Conservation (phyloP, 2,797 vertebrate species). For the Onychomys leucogaster region DNA sequence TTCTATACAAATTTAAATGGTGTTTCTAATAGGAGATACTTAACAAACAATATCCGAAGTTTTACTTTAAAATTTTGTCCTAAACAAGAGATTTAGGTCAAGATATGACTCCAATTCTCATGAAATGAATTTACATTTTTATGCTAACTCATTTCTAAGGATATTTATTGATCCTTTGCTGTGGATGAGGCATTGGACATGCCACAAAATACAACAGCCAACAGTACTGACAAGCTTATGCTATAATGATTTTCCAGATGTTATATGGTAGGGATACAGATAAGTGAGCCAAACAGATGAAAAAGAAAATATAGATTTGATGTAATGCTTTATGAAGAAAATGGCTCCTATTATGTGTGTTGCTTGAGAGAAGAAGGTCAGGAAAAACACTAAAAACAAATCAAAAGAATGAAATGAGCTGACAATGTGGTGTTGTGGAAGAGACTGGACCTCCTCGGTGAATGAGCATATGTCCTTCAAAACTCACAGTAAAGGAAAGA, state of each 20-base stretch:
- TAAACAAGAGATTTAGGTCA: not conserved
- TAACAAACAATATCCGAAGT: not conserved
- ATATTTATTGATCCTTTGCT: not conserved
- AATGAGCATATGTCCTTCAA: rapidly evolving
- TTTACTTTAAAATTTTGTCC: not conserved
- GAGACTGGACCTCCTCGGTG: rapidly evolving
- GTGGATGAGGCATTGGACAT: no score
- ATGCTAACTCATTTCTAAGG: not conserved
- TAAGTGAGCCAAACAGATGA: not conserved
- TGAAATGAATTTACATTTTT: not conserved
- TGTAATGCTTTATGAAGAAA: not conserved
- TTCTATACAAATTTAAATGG: not conserved
- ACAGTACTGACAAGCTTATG: not conserved
- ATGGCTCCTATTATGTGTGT: not conserved
- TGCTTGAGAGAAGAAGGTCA: not conserved
- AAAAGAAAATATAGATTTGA: not conserved
- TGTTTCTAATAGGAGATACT: not conserved
- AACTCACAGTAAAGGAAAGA: not conserved
- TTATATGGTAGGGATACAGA: not conserved
- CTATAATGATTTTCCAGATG: not conserved
- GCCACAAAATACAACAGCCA: not conserved
- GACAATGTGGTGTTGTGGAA: rapidly evolving
- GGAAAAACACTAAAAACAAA: not conserved
- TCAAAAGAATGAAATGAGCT: not conserved
- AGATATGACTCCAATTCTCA: not conserved